phyloP scores from a whole-genome alignment of 2,888 invertebrate species.

The Chymomyza caudatula region DNA sequence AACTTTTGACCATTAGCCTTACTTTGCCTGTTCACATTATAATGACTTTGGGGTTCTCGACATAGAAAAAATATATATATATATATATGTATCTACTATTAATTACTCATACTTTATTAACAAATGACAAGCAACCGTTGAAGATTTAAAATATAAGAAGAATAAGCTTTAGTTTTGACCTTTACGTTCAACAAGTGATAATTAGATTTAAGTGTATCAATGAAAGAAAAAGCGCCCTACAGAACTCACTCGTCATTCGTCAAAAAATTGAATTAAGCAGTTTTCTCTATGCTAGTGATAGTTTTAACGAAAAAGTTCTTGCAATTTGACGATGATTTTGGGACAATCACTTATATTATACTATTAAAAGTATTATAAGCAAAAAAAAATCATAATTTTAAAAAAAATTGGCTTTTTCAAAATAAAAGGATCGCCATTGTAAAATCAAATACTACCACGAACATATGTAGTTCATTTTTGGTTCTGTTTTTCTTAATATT shows the following conservation, averaged over 20 bases:
- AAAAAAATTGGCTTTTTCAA: not conserved
- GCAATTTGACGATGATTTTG: not conserved
- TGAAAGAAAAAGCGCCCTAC: not conserved
- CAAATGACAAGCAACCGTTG: too few species aligned
- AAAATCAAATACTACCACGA: not conserved
- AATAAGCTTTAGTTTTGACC: not conserved
- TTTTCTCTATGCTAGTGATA: constrained; percentile 68
- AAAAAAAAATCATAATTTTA: not conserved
- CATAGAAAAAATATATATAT: too few species aligned
- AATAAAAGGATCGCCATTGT: not conserved
- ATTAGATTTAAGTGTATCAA: constrained; percentile 34
- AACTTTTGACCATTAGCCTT: constrained; percentile 14
- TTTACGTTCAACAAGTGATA: constrained; percentile 44
- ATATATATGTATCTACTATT: too few species aligned
- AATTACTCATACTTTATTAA: too few species aligned
- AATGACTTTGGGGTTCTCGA: too few species aligned
- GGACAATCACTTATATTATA: not conserved
- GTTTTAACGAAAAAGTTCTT: constrained; percentile 42
- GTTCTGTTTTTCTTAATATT: not conserved
- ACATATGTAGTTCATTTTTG: constrained; percentile 15
- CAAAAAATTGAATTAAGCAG: constrained; percentile 22
- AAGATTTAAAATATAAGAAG: too few species aligned
- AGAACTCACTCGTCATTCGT: not conserved
- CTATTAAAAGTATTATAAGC: not conserved
- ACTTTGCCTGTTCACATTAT: constrained; percentile 2